phyloP scores from a whole-genome alignment of 2,888 invertebrate genomes.

The Silvanus unidentatus region DNA sequence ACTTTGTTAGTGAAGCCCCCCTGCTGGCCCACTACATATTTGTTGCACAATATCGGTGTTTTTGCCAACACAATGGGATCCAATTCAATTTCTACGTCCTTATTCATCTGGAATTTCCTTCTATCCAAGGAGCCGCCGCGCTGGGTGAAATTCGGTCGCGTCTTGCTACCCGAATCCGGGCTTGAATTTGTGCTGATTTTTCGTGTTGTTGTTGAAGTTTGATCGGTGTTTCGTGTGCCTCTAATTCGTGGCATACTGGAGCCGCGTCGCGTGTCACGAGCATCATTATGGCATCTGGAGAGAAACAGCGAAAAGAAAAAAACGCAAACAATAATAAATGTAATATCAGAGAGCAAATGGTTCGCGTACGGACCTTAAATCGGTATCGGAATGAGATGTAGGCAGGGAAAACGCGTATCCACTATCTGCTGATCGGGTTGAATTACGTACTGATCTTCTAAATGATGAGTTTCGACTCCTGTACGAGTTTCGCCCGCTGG shows the following conservation, averaged over 20 bases:
- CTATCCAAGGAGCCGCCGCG: constrained; percentile 40
- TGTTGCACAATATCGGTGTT: constrained; percentile 64
- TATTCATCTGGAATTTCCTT: constrained; percentile 26
- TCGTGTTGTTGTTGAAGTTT: constrained; percentile 24
- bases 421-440: constrained; percentile 59
- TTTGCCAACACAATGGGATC: constrained; percentile 45
- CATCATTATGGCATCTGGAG: constrained; percentile 38
- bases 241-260: constrained; percentile 35
- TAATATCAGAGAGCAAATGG: background rate
- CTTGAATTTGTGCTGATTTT: constrained; percentile 14
- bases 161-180: no score
- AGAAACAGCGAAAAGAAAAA: background rate
- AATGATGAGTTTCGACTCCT: constrained; percentile 51
- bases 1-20: constrained; percentile 37
- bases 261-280: constrained; percentile 20
- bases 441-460: constrained; percentile 54
- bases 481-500: constrained; percentile 32
- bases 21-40: constrained; percentile 57
- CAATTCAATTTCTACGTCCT: constrained; percentile 38
- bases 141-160: constrained; percentile 4
- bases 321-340: background rate
- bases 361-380: constrained; percentile 53
- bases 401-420: constrained; percentile 48
- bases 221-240: constrained; percentile 39
- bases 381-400: constrained; percentile 69